Evolutionary conservation across 1,140 invertebrate genomes (phyloP), one percentile per base, ranked within the genome.

Genomic region (Drosophila sucinea): DNA sequence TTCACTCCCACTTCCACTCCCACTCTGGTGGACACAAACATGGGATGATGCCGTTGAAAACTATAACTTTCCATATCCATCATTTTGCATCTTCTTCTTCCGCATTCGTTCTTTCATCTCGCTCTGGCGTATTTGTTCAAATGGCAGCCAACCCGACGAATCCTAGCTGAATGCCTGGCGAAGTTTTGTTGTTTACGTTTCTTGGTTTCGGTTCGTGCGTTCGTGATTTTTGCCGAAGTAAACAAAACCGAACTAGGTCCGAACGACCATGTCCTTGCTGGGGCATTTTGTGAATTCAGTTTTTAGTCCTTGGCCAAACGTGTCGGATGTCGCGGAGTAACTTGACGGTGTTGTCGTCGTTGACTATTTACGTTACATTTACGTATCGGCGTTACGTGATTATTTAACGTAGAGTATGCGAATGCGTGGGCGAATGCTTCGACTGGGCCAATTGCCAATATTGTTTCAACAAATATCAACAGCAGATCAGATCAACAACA

Each of bases 221-320:
- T 41, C 62, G 35, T 23, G 11, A n/a, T 17, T 27, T 40, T 47
- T 30, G 23, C 58, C 62, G 41, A 65, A 71, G 2, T 8, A n/a
- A 8, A 51, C 0, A 23, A 7, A 47, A 47, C 41, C 3, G 40
- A 41, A 44, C 1, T 17, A 17, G 17, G 17, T 17, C 17, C 8
- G 41, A 0, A 82, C 82, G 81, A 84, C 61, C 27, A 25, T 60
- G 79, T 63, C 68, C 65, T 70, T 67, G 82, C 63, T 62, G 29
- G 62, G n/a, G 27, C 62, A 60, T 60, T 70, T 77, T 38, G 10
- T 38, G 57, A 51, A 71, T 60, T 91, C 84, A 87, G 90, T 79
- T 81, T 76, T 75, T 86, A 90, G 74, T 90, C 78, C 77, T 84
- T 91, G 84, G 90, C 69, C 90, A 76, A 81, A 77, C 86, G 83